These are phyloP conservation scores for Bradypus variegatus DNA, from an alignment of 2,797 vertebrate species.

Conservation along the genomic window DNA sequence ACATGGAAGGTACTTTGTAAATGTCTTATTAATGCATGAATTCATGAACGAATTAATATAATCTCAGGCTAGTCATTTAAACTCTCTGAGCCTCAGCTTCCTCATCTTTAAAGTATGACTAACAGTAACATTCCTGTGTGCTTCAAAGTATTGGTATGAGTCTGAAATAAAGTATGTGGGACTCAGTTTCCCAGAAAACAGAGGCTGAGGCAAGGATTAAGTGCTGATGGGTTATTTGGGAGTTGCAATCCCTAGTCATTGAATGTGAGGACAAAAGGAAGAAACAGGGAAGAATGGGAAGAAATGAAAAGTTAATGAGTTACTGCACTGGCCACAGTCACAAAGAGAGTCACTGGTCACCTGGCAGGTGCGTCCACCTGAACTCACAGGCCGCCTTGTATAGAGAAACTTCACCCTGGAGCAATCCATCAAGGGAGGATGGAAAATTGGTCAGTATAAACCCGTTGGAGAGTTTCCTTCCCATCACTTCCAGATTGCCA, in stretches of 20 bases:
- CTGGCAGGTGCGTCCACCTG: neutral
- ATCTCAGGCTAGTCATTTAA: neutral
- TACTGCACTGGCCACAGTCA: neutral
- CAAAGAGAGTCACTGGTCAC: neutral
- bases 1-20: neutral
- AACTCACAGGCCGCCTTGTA: neutral
- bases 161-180: neutral
- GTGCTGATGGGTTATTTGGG: neutral
- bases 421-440: neutral
- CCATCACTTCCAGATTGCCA: neutral
- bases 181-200: constrained; percentile 11
- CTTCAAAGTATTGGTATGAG: neutral
- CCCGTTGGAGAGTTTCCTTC: neutral
- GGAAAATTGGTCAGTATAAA: neutral
- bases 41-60: neutral
- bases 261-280: neutral
- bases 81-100: neutral
- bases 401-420: neutral
- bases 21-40: neutral
- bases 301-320: neutral
- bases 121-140: neutral
- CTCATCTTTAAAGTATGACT: neutral
- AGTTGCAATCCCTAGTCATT: neutral
- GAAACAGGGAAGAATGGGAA: neutral
- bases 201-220: constrained; percentile 8